phyloP scores from a whole-genome alignment of 2,113 vertebrate genomes.

The Perognathus longimembris region DNA sequence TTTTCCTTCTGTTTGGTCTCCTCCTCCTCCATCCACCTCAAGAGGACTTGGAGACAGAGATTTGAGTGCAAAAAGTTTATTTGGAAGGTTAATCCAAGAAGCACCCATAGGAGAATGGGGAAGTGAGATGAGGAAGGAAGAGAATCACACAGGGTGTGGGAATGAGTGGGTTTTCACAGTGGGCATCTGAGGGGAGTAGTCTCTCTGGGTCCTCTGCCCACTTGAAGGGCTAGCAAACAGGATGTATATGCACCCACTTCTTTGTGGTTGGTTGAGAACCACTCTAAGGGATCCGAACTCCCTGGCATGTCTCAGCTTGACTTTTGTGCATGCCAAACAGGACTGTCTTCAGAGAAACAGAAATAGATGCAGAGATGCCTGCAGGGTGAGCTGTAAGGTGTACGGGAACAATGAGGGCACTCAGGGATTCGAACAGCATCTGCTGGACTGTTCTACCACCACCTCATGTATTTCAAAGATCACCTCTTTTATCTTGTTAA shows the following conservation, averaged over 20 bases:
- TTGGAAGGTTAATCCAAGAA: conserved; percentile 44
- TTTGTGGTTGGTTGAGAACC: background rate
- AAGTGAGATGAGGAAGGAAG: background rate
- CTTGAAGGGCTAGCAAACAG: background rate
- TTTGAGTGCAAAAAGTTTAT: conserved; percentile 3
- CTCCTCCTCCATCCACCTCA: background rate
- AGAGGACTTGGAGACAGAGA: background rate
- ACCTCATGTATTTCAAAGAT: background rate
- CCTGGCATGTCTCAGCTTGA: background rate
- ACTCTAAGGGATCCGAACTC: background rate
- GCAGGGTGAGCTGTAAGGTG: background rate
- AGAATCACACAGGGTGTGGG: background rate
- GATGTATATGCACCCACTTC: background rate
- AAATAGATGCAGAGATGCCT: background rate
- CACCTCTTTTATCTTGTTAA: background rate
- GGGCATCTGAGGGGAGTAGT: background rate
- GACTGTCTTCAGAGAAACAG: background rate
- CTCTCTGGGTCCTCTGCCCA: background rate
- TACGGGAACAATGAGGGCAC: background rate
- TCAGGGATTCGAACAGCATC: background rate
- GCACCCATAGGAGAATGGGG: background rate
- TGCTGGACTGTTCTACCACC: background rate
- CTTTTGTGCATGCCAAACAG: background rate
- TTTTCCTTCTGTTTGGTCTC: conserved; percentile 42
- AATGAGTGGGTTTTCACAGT: background rate